phyloP scores from a whole-genome alignment of 1,140 invertebrate species.

The Nasonia longicornis region DNA sequence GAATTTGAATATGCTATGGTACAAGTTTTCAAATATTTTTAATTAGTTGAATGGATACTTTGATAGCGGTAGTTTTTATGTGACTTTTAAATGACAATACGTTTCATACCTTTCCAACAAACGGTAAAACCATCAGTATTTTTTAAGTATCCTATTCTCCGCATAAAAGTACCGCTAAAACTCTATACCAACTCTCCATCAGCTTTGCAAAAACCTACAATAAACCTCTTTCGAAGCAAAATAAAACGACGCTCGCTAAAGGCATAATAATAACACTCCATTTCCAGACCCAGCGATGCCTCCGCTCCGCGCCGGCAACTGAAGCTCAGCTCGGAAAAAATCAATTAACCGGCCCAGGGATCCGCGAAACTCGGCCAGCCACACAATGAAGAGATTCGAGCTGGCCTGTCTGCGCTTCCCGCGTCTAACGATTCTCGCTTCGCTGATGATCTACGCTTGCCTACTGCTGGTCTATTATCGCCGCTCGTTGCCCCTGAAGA shows the following conservation, averaged over 20 bases:
- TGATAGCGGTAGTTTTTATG: too few species aligned
- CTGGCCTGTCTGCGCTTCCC: conserved; percentile 51
- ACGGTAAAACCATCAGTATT: too few species aligned
- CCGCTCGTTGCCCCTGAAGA: conserved; percentile 57
- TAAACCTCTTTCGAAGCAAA: too few species aligned
- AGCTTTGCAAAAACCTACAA: too few species aligned
- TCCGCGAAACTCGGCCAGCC: background rate
- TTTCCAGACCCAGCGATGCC: background rate
- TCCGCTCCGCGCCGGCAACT: background rate
- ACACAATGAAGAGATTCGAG: conserved; percentile 48
- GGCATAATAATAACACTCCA: background rate
- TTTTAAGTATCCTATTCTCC: too few species aligned
- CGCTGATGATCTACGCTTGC: conserved; percentile 60
- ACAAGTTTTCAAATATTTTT: too few species aligned
- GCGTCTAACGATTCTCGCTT: conserved; percentile 60
- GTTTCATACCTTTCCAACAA: too few species aligned
- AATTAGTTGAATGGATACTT: too few species aligned
- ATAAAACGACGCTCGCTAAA: background rate
- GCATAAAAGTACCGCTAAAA: too few species aligned
- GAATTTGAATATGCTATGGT: too few species aligned
- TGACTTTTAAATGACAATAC: too few species aligned
- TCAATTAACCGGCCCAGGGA: background rate
- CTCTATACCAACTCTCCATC: too few species aligned
- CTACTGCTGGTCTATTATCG: conserved; percentile 60
- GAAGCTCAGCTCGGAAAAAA: background rate